phyloP scores from a whole-genome alignment of 2,113 vertebrate species.

The Meleagris gallopavo region DNA sequence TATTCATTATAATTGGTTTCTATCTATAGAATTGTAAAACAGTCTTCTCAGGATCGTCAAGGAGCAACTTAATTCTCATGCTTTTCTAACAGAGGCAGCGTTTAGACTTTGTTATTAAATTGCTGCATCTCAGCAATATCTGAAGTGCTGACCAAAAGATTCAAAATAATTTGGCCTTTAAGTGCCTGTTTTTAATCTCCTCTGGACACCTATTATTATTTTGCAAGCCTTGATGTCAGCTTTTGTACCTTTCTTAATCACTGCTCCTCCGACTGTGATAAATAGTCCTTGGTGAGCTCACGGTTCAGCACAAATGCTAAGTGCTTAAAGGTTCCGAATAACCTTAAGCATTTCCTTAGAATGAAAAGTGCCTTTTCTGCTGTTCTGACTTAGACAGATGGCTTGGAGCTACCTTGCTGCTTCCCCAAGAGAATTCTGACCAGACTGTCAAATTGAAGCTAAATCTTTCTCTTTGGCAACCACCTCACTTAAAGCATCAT shows the following conservation, averaged over 20 bases:
- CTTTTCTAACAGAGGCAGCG: not conserved
- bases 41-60: not conserved
- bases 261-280: not conserved
- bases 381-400: not conserved
- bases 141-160: conserved; percentile 3
- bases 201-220: not conserved
- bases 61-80: not conserved
- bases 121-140: not conserved
- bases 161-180: not conserved
- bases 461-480: not conserved
- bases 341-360: not conserved
- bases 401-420: not conserved
- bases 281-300: not conserved
- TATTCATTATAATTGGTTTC: conserved; percentile 37
- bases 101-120: conserved; percentile 27
- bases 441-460: not conserved
- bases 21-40: conserved; percentile 38
- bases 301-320: conserved; percentile 8
- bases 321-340: conserved; percentile 4
- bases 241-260: conserved; percentile 8
- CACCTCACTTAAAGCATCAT: not conserved
- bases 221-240: not conserved
- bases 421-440: not conserved
- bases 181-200: not conserved
- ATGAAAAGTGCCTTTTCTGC: not conserved